These are phyloP conservation scores for Caenorhabditis sp. DNA, from an alignment of 2,888 invertebrate species.

Conservation along the genomic window DNA sequence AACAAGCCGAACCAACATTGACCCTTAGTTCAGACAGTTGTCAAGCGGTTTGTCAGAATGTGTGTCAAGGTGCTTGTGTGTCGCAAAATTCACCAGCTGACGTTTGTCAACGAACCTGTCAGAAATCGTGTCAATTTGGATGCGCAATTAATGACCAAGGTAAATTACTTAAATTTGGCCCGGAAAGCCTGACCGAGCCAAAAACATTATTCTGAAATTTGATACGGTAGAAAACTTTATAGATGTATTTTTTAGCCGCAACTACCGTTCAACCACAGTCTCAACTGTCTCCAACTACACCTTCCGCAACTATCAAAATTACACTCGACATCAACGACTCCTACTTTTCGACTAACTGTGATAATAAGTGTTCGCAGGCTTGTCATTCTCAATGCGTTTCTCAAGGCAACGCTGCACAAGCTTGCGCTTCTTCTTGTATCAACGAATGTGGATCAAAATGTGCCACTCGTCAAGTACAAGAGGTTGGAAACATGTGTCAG, in stretches of 20 bases:
- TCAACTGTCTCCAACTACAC: neutral
- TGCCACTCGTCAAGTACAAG: conserved; percentile 14
- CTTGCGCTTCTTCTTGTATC: conserved; percentile 41
- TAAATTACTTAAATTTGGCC: neutral
- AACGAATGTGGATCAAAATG: conserved; percentile 41
- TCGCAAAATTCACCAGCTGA: conserved; percentile 44
- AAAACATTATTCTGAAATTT: too few relatives aligned
- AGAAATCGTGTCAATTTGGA: conserved; percentile 45
- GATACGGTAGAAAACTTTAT: too few relatives aligned
- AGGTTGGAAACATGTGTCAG: conserved; percentile 27
- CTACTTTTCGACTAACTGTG: conserved; percentile 48
- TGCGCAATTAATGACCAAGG: conserved; percentile 35
- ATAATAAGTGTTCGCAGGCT: conserved; percentile 42
- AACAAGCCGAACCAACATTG: neutral
- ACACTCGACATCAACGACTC: conserved; percentile 49
- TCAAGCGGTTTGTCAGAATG: conserved; percentile 45
- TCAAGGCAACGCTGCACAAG: conserved; percentile 43
- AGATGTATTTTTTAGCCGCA: neutral
- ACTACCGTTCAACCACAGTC: neutral
- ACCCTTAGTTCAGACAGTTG: conserved; percentile 23
- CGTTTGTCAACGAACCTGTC: conserved; percentile 46
- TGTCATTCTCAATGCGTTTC: conserved; percentile 53
- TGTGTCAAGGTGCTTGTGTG: conserved; percentile 46
- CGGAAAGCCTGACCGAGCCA: too few relatives aligned
- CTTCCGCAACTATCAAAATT: conserved; percentile 31